phyloP scores from a whole-genome alignment of 1,140 invertebrate species.

The Drosophila kohkoa region DNA sequence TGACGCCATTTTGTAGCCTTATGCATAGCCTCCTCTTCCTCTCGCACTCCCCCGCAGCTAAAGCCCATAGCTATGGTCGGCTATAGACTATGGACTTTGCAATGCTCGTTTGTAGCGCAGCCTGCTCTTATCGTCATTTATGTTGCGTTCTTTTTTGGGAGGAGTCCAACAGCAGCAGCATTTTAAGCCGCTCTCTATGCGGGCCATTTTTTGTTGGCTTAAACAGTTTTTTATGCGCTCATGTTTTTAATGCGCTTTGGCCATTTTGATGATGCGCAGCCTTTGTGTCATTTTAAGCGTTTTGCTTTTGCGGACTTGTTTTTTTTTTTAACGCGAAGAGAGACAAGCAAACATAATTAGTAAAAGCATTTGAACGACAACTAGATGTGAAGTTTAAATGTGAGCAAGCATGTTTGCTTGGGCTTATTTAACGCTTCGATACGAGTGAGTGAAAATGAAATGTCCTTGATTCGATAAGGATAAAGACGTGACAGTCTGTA shows the following conservation, averaged over 20 bases:
- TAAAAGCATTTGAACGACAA: neutral
- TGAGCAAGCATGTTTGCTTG: slow-evolving; percentile 31
- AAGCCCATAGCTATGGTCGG: neutral
- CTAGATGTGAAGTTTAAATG: slow-evolving; percentile 34
- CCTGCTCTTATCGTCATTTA: slow-evolving; percentile 26
- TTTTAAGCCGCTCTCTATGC: slow-evolving; percentile 51
- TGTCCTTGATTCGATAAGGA: slow-evolving; percentile 58
- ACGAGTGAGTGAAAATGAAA: slow-evolving; percentile 46
- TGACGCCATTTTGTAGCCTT: slow-evolving; percentile 69
- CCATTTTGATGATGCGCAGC: slow-evolving; percentile 64
- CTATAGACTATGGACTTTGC: slow-evolving; percentile 18
- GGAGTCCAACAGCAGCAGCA: slow-evolving; percentile 24
- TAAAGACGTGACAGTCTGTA: slow-evolving; percentile 56
- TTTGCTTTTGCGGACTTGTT: slow-evolving; percentile 36
- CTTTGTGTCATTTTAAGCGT: slow-evolving; percentile 32
- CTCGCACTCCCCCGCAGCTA: slow-evolving; percentile 16
- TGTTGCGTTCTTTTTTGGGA: slow-evolving; percentile 30
- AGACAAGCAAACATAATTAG: slow-evolving; percentile 61
- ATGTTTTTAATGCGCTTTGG: slow-evolving; percentile 76
- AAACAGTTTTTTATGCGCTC: slow-evolving; percentile 74
- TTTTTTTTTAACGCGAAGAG: neutral
- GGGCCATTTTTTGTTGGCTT: slow-evolving; percentile 56
- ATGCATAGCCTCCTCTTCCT: slow-evolving; percentile 36
- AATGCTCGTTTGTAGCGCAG: neutral
- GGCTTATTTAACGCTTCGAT: slow-evolving; percentile 67